phyloP scores from a whole-genome alignment of 1,140 invertebrate species.

The Ditylenchus dipsaci region DNA sequence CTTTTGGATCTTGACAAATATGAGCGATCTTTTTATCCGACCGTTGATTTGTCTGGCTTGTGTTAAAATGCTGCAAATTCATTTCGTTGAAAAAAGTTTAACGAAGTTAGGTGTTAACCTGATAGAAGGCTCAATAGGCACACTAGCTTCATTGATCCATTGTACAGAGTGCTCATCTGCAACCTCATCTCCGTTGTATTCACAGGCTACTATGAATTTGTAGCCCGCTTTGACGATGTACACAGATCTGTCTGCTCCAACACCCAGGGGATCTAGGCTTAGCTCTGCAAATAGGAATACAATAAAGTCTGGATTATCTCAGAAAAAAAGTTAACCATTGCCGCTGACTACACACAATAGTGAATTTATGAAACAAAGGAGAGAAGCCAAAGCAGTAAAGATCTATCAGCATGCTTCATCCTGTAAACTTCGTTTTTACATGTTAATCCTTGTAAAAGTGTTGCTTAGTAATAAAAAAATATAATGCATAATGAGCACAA shows the following conservation, averaged over 20 bases:
- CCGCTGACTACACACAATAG: too few species aligned
- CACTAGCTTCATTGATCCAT: slow-evolving; percentile 26
- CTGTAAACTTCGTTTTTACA: too few species aligned
- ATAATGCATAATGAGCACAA: too few species aligned
- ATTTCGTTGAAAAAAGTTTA: not conserved
- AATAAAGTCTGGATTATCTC: too few species aligned
- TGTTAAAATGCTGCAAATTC: slow-evolving; percentile 1
- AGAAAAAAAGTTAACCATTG: too few species aligned
- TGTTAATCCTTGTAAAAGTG: too few species aligned
- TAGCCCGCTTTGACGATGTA: slow-evolving; percentile 14
- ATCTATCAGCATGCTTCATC: too few species aligned
- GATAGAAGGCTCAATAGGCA: slow-evolving; percentile 11
- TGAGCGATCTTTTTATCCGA: slow-evolving; percentile 9
- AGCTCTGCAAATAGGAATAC: not conserved
- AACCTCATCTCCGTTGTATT: slow-evolving; percentile 13
- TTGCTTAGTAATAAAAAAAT: too few species aligned
- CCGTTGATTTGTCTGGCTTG: slow-evolving; percentile 2
- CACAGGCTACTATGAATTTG: slow-evolving; percentile 21
- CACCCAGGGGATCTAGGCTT: slow-evolving; percentile 2
- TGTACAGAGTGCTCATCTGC: slow-evolving; percentile 18
- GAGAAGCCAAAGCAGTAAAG: too few species aligned
- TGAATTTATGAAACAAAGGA: too few species aligned
- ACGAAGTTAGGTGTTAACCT: slow-evolving; percentile 7
- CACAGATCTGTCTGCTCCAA: not conserved
- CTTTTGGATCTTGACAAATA: slow-evolving; percentile 21